Evolutionary conservation across 1,140 invertebrate genomes (phyloP), one percentile per base, ranked within the genome.

Genomic region (Aleiodes sp.): DNA sequence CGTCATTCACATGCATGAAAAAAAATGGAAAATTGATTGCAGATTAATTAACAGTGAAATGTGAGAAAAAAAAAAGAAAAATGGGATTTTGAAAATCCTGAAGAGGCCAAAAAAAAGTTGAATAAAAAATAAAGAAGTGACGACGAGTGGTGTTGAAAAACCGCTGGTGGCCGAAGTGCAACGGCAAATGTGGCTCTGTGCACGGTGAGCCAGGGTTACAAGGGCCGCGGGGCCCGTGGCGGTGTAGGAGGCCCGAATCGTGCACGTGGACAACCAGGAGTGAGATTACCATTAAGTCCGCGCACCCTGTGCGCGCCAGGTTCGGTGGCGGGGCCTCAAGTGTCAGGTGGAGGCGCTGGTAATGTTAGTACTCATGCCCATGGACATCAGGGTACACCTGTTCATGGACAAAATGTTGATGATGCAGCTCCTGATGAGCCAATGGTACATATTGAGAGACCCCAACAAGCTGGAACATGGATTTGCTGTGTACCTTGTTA

Each of bases 401-500:
- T 46, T 9, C 68, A 70, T 14, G 67, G 65, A 14, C 21, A 65
- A 37, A 70, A 68, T 1, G 39, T 69, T 31, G 70, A 68, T 21
- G 75, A 67, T 60, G 56, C 63, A 7, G 61, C 71, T 70, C 74
- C 21, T 7, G 81, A 82, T 56, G 82, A 84, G 69, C 78, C 80
- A 10, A 83, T 83, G 80, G 75, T 83, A 12, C 78, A 80, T 9
- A 71, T 80, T 16, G 82, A 82, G 31, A 75, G 80, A 41, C 63
- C 68, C n/a, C 67, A 63, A 37, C 78, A 78, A n/a, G 61, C 76
- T n/a, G 85, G 88, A 31, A 86, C 85, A 21, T 90, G 88, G 88
- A 86, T 90, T 66, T 90, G 89, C 67, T 90, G 89, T 72, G 83
- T 88, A 33, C 88, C 88, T 2, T 90, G 89, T 64, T 86, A 88